These are phyloP conservation scores for Rhinella marina DNA, from an alignment of 2,797 vertebrate genomes.

Conservation along the genomic window DNA sequence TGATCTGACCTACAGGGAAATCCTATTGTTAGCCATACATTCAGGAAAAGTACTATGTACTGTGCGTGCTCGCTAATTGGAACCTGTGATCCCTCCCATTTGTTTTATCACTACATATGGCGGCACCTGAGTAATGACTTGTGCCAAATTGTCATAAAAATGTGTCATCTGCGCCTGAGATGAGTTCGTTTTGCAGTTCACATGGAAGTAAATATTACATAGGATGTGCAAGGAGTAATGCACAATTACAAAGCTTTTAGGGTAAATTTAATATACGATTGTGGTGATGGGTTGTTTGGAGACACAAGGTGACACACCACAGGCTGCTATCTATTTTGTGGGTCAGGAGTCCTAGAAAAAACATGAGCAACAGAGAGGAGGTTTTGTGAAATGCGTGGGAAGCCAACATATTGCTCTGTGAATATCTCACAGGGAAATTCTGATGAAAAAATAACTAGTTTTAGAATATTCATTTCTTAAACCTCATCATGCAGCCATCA, in stretches of 20 bases:
- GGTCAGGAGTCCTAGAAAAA: conserved; percentile 7
- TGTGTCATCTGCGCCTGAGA: conserved; percentile 18
- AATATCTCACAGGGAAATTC: conserved; percentile 16
- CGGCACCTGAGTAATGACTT: conserved; percentile 33
- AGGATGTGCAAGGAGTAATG: not conserved
- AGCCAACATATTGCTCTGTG: conserved; percentile 25
- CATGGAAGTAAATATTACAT: not conserved
- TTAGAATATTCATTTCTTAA: conserved; percentile 6
- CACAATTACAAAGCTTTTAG: not conserved
- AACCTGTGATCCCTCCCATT: not conserved
- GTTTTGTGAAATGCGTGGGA: conserved; percentile 18
- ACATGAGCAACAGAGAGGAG: conserved; percentile 4
- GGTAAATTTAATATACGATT: not conserved
- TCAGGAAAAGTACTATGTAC: not conserved
- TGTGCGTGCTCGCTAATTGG: conserved; percentile 14
- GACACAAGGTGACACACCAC: conserved; percentile 23
- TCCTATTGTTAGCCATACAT: conserved; percentile 14
- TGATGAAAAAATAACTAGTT: not conserved
- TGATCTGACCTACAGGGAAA: conserved; percentile 13
- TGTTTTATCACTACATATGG: conserved; percentile 2
- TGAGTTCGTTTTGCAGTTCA: not conserved
- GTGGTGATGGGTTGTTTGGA: not conserved
- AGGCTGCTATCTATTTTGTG: conserved; percentile 1
- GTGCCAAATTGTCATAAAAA: conserved; percentile 26
- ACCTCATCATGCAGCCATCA: not conserved